Percentiles rank a stretch among this genome's conserved stretches.
These are phyloP conservation scores for Achatina immaculata DNA, from an alignment of 1,140 invertebrate genomes.

Conservation along the genomic window DNA sequence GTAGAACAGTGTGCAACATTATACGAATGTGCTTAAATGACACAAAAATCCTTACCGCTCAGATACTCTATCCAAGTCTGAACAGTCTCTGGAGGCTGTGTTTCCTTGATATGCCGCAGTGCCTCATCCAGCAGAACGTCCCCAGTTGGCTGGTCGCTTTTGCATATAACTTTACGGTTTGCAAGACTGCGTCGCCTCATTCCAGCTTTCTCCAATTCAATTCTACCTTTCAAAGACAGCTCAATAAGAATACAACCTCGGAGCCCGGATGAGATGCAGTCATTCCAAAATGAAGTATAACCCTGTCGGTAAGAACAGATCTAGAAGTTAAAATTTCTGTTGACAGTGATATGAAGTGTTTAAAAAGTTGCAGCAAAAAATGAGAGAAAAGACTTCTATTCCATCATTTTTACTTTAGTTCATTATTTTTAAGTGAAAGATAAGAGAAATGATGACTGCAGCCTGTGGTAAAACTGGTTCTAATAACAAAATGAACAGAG, in stretches of 20 bases:
- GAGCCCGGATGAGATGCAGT: constrained; percentile 98
- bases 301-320: too few species aligned
- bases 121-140: constrained; percentile 99
- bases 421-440: too few species aligned
- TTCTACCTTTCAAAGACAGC: constrained; percentile 90
- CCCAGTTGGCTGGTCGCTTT: constrained; percentile 92
- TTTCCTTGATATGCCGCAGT: constrained; percentile 91
- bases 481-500: too few species aligned
- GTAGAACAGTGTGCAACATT: too few species aligned
- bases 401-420: too few species aligned
- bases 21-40: neutral
- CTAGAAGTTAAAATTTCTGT: too few species aligned
- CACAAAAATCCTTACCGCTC: constrained; percentile 81
- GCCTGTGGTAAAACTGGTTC: too few species aligned
- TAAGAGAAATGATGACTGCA: too few species aligned
- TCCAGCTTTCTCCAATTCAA: constrained; percentile 96
- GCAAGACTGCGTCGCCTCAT: constrained; percentile 93
- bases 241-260: constrained; percentile 99
- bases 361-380: too few species aligned
- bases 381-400: too few species aligned
- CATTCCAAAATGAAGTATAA: constrained; percentile 99
- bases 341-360: too few species aligned
- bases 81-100: constrained; percentile 95
- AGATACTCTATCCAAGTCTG: constrained; percentile 99
- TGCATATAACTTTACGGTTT: constrained; percentile 79